Percentiles rank a stretch among this genome's conserved stretches.
Evolutionary conservation across 2,113 vertebrate species (phyloP).

Genomic region (Stigmatopora argus): DNA sequence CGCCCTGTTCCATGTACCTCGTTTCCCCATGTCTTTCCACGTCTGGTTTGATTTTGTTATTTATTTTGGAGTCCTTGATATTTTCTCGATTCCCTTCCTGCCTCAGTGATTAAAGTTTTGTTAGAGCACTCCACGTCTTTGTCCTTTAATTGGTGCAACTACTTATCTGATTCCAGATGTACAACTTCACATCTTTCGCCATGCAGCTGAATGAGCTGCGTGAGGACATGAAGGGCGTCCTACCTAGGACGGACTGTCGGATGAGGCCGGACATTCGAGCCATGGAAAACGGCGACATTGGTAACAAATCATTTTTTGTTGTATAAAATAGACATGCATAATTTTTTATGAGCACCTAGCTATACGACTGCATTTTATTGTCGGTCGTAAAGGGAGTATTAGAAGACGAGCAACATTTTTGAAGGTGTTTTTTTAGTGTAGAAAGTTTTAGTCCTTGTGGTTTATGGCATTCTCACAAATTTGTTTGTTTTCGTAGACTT

Average conservation of each 20-base stretch:
- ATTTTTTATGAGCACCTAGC: background rate
- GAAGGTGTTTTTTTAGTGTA: background rate
- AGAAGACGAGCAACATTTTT: too few species aligned
- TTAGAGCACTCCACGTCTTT: too few species aligned
- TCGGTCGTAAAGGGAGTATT: background rate
- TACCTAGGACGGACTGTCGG: constrained; percentile 91
- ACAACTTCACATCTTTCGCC: constrained; percentile 93
- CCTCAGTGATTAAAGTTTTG: too few species aligned
- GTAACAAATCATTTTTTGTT: constrained; percentile 57
- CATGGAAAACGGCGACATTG: constrained; percentile 98
- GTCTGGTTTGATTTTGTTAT: too few species aligned
- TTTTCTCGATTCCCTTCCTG: too few species aligned
- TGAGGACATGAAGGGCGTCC: constrained; percentile 82
- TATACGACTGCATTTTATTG: background rate
- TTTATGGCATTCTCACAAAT: background rate
- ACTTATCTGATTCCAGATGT: constrained; percentile 78
- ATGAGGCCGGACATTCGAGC: constrained; percentile 90
- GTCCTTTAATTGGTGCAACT: background rate
- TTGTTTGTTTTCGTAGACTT: constrained; percentile 68
- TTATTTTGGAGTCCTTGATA: too few species aligned
- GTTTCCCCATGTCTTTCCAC: too few species aligned
- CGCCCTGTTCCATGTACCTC: too few species aligned
- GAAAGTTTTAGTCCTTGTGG: background rate
- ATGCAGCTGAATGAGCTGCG: constrained; percentile 92
- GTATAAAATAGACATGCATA: background rate